A percentile compares a stretch with the other conserved stretches of the same genome.
These are phyloP conservation scores for Heterodera carotae DNA, from an alignment of 1,140 invertebrate genomes.

Conservation along the genomic window DNA sequence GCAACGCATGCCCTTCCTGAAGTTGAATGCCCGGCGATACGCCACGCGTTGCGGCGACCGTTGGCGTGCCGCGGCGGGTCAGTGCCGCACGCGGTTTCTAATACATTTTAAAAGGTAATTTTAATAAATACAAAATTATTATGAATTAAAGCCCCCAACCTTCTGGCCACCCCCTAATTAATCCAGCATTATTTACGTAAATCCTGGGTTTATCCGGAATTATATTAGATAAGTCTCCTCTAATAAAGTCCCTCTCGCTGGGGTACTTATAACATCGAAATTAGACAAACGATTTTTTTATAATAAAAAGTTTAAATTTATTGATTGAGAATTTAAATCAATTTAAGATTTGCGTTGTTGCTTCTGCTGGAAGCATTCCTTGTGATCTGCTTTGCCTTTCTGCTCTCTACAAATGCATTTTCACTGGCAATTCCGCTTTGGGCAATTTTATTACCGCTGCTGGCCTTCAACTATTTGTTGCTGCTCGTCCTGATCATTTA, in stretches of 20 bases:
- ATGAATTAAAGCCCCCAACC: too few relatives aligned
- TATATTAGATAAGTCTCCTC: too few relatives aligned
- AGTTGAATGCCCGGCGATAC: constrained; percentile 43
- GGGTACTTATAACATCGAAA: too few relatives aligned
- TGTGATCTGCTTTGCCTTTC: constrained; percentile 34
- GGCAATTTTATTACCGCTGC: constrained; percentile 40
- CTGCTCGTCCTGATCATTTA: constrained; percentile 42
- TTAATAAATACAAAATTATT: background rate
- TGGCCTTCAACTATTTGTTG: constrained; percentile 50
- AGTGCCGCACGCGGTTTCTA: constrained; percentile 13
- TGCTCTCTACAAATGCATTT: constrained; percentile 23
- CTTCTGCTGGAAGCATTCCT: constrained; percentile 28
- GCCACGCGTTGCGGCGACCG: background rate
- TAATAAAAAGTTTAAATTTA: background rate
- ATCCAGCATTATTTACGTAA: too few relatives aligned
- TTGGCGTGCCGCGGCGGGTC: background rate
- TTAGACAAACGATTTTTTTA: background rate
- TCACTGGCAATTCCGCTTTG: constrained; percentile 44
- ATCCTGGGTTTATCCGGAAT: too few relatives aligned
- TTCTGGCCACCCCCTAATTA: too few relatives aligned
- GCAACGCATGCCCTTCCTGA: constrained; percentile 58
- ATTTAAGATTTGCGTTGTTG: background rate
- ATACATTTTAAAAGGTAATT: constrained; percentile 2
- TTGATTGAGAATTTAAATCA: background rate
- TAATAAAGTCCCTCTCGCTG: too few relatives aligned